A percentile compares a stretch with the other conserved stretches of the same genome.
Evolutionary conservation across 1,140 invertebrate genomes (phyloP).

Genomic region (Calycopis cecrops): DNA sequence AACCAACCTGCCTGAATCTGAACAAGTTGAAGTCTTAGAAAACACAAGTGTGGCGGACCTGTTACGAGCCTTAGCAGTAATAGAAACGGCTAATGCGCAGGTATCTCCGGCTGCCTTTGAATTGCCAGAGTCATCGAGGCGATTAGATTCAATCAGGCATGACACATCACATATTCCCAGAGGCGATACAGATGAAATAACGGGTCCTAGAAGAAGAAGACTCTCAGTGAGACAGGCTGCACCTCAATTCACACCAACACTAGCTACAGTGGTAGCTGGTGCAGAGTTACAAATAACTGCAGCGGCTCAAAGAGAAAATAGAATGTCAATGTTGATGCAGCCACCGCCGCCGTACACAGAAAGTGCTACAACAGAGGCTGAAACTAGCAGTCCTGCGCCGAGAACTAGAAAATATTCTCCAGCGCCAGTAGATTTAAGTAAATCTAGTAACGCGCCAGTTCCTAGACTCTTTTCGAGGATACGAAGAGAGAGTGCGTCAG

Average conservation of each 20-base stretch:
- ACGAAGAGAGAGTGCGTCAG: constrained; percentile 54
- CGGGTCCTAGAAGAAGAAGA: constrained; percentile 54
- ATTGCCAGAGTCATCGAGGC: constrained; percentile 21
- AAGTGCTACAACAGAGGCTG: constrained; percentile 33
- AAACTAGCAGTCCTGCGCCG: constrained; percentile 29
- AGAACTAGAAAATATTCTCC: constrained; percentile 58
- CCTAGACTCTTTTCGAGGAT: constrained; percentile 58
- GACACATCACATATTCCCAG: constrained; percentile 38
- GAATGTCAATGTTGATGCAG: constrained; percentile 58
- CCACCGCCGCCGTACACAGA: constrained; percentile 63
- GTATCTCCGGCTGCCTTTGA: constrained; percentile 10
- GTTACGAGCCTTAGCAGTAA: constrained; percentile 79
- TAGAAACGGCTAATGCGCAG: constrained; percentile 55
- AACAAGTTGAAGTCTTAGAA: constrained; percentile 80
- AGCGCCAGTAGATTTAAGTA: constrained; percentile 41
- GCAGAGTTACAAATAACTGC: constrained; percentile 65
- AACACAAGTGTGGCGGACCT: constrained; percentile 86
- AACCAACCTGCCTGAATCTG: constrained; percentile 56
- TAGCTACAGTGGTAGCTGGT: constrained; percentile 63
- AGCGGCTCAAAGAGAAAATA: constrained; percentile 56
- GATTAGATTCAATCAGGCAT: constrained; percentile 46
- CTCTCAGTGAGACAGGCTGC: constrained; percentile 53
- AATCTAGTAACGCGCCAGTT: constrained; percentile 48
- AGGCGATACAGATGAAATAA: constrained; percentile 38
- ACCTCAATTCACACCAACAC: constrained; percentile 63